A percentile compares a stretch with the other conserved stretches of the same genome.
Conservation (phyloP, 1,140 invertebrate species). For the Phthorimaea operculella region DNA sequence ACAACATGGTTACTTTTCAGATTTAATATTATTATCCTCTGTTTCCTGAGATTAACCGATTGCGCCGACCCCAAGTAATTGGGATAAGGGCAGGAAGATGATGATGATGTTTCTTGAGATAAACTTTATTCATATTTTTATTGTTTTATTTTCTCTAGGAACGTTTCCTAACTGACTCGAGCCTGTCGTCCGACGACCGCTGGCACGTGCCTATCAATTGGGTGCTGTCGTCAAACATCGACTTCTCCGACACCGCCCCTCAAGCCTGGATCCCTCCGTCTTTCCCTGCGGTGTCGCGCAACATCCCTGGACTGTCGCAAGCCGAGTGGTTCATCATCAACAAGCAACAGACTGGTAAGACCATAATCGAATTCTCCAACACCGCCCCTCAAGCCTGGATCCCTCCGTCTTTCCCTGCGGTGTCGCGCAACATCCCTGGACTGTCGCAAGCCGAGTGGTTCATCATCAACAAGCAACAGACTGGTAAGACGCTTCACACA, state of each 20-base stretch:
- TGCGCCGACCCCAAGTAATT: too few relatives aligned
- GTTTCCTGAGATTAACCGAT: too few relatives aligned
- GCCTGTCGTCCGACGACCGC: slow-evolving; percentile 27
- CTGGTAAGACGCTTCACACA: slow-evolving; percentile 54
- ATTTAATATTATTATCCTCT: too few relatives aligned
- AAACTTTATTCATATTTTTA: neutral
- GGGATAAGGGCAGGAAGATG: too few relatives aligned
- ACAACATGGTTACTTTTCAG: too few relatives aligned
- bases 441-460: slow-evolving; percentile 64
- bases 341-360: slow-evolving; percentile 70
- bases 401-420: slow-evolving; percentile 26
- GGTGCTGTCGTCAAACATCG: slow-evolving; percentile 37
- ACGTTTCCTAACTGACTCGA: slow-evolving; percentile 40
- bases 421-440: slow-evolving; percentile 37
- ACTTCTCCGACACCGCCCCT: slow-evolving; percentile 53
- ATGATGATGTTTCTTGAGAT: slow-evolving; percentile 8
- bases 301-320: slow-evolving; percentile 38
- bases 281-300: slow-evolving; percentile 30
- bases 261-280: slow-evolving; percentile 35
- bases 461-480: slow-evolving; percentile 71
- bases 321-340: slow-evolving; percentile 71
- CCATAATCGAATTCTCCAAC: slow-evolving; percentile 34
- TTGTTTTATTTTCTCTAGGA: slow-evolving; percentile 23
- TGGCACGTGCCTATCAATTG: slow-evolving; percentile 62
- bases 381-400: slow-evolving; percentile 52